Conservation (phyloP, 1,140 invertebrate species). For the Harpegnathos saltator region DNA sequence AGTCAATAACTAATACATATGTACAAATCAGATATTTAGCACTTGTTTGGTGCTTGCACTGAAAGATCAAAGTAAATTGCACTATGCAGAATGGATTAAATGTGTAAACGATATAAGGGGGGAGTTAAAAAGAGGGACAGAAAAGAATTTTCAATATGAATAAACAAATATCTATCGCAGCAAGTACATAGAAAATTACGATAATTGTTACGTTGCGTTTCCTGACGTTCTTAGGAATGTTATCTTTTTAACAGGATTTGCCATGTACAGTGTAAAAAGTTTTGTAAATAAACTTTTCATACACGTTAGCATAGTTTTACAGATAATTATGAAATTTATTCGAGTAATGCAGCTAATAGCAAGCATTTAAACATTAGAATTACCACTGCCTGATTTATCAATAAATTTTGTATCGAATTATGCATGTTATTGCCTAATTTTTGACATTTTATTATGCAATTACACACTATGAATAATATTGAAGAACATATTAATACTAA, state of each 20-base stretch:
- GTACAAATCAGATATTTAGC: slow-evolving; percentile 43
- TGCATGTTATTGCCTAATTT: slow-evolving; percentile 65
- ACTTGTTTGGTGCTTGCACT: slow-evolving; percentile 45
- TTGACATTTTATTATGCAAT: slow-evolving; percentile 55
- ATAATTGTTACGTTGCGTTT: slow-evolving; percentile 54
- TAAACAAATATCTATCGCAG: slow-evolving; percentile 34
- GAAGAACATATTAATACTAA: slow-evolving; percentile 59
- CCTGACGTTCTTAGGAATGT: slow-evolving; percentile 44
- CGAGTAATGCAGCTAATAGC: slow-evolving; percentile 58
- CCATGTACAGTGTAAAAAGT: slow-evolving; percentile 77
- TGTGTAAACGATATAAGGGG: slow-evolving; percentile 2
- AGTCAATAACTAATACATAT: slow-evolving; percentile 18
- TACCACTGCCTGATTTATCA: slow-evolving; percentile 76
- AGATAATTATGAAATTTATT: slow-evolving; percentile 68
- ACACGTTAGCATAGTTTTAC: slow-evolving; percentile 70
- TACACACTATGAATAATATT: slow-evolving; percentile 60
- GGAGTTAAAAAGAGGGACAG: not conserved
- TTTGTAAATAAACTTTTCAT: slow-evolving; percentile 78
- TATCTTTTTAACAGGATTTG: slow-evolving; percentile 56
- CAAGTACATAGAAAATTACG: slow-evolving; percentile 5
- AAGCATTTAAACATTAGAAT: slow-evolving; percentile 73
- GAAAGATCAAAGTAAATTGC: slow-evolving; percentile 2
- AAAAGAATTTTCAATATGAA: not conserved
- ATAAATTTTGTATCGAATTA: slow-evolving; percentile 62
- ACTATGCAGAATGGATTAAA: not conserved